Percentiles rank a stretch among this genome's conserved stretches.
Evolutionary conservation across 2,113 vertebrate genomes (phyloP).

Genomic region (Rissa tridactyla): DNA sequence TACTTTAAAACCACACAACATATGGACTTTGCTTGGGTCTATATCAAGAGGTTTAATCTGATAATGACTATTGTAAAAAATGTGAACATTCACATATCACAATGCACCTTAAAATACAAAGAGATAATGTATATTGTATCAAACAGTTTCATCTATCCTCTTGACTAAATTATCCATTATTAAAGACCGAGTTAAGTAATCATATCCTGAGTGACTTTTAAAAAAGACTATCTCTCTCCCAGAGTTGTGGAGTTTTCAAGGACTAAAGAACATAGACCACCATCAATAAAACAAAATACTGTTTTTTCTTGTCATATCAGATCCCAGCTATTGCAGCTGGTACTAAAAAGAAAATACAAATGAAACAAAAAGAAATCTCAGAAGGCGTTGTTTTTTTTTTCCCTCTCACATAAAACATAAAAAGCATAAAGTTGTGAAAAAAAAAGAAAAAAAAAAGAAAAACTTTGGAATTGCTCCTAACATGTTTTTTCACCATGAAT

Average conservation of each 20-base stretch:
- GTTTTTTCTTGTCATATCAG: background rate
- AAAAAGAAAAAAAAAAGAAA: too few species aligned
- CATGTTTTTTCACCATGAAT: background rate
- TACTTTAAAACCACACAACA: background rate
- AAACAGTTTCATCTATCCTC: background rate
- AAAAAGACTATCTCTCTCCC: background rate
- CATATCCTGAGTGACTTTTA: background rate
- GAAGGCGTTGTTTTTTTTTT: rapidly evolving
- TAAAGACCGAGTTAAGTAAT: background rate
- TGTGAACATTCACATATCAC: background rate
- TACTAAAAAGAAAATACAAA: background rate
- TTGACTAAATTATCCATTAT: background rate
- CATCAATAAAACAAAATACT: background rate
- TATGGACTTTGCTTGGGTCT: background rate
- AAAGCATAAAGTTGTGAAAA: background rate
- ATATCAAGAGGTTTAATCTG: background rate
- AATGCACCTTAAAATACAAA: background rate
- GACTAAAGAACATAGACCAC: background rate
- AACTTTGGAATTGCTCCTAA: background rate
- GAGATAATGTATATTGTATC: background rate
- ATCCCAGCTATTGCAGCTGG: background rate
- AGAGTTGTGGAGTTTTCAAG: background rate
- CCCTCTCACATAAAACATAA: background rate
- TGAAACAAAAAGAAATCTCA: background rate
- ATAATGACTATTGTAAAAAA: background rate